Conservation (phyloP, 2,888 invertebrate genomes). For the Andrena trimmerana region DNA sequence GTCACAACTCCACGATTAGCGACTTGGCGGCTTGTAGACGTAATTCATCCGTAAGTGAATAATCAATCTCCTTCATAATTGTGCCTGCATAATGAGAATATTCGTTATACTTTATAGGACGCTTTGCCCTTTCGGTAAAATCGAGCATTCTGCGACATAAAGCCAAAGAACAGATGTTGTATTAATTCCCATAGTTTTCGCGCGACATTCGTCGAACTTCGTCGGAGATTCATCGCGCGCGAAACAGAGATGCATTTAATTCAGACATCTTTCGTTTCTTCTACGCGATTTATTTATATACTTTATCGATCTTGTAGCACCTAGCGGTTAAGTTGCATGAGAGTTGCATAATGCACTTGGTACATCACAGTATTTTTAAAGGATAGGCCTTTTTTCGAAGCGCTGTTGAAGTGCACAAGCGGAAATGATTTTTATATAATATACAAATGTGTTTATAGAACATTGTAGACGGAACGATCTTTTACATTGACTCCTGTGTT, state of each 20-base stretch:
- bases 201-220: constrained; percentile 9
- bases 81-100: constrained; percentile 38
- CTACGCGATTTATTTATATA: constrained; percentile 22
- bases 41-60: constrained; percentile 88
- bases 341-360: constrained; percentile 35
- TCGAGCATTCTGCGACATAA: constrained; percentile 16
- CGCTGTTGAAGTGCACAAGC: constrained; percentile 35
- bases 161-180: constrained; percentile 48
- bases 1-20: constrained; percentile 92
- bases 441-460: constrained; percentile 65
- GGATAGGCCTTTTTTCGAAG: constrained; percentile 58
- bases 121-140: constrained; percentile 32
- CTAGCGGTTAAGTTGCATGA: constrained; percentile 43
- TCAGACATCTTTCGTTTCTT: constrained; percentile 19
- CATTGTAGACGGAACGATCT: constrained; percentile 51
- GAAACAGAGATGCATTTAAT: constrained; percentile 18
- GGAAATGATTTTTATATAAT: constrained; percentile 59
- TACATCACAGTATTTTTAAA: constrained; percentile 64
- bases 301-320: constrained; percentile 20
- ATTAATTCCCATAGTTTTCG: constrained; percentile 19
- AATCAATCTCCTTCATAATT: constrained; percentile 64
- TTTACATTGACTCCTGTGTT: constrained; percentile 59
- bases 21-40: constrained; percentile 87
- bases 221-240: background rate
- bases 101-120: constrained; percentile 41